A percentile compares a stretch with the other conserved stretches of the same genome.
Evolutionary conservation across 2,797 vertebrate genomes (phyloP).

Genomic region (Selene dorsalis): DNA sequence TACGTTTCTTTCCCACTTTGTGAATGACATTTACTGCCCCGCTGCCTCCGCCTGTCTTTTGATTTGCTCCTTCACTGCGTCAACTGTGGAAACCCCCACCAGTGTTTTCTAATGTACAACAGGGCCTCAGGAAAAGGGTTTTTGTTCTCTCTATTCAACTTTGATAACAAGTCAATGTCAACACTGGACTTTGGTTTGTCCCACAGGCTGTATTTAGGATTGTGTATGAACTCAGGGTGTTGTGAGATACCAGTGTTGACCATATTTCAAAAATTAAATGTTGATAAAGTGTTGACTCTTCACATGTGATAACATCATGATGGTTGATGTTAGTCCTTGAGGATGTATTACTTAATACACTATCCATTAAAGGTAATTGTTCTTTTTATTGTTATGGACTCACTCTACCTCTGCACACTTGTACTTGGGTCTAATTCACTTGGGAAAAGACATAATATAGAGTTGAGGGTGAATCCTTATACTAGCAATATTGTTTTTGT

Average conservation of each 20-base stretch:
- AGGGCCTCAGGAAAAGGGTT: constrained; percentile 16
- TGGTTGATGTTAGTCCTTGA: no score
- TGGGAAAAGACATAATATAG: not conserved
- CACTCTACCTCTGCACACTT: not conserved
- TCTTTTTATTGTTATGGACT: not conserved
- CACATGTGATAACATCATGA: no score
- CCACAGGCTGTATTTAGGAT: not conserved
- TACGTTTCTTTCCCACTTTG: not conserved
- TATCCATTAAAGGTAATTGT: not conserved
- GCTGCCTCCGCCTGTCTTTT: constrained; percentile 33
- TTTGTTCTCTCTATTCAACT: constrained; percentile 24
- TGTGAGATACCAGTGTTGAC: not conserved
- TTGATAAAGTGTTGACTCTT: no score
- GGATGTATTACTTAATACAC: no score
- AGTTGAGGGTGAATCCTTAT: not conserved
- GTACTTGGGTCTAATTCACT: no score
- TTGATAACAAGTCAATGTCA: constrained; percentile 18
- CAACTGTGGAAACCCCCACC: constrained; percentile 36
- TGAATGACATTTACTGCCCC: constrained; percentile 40
- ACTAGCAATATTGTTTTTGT: not conserved
- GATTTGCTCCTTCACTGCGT: constrained; percentile 18
- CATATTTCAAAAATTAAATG: no score
- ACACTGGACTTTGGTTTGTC: constrained; percentile 18
- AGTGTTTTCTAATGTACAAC: constrained; percentile 17
- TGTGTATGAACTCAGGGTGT: not conserved